Evolutionary conservation across 2,888 invertebrate genomes (phyloP).

Genomic region (Drosophila eohydei): DNA sequence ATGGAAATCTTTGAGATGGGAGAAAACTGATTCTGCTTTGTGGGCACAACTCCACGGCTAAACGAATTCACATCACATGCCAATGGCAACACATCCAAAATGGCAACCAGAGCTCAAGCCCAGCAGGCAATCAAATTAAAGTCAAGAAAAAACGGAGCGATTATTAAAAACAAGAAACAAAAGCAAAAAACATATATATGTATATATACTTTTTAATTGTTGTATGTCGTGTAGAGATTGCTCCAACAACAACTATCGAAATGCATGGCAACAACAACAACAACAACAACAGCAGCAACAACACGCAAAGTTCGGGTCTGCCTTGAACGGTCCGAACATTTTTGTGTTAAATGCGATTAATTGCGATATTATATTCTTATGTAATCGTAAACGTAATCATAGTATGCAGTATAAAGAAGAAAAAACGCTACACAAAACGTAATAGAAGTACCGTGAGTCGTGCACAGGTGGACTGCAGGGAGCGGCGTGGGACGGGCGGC

Average conservation of each 20-base stretch:
- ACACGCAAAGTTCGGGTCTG: constrained; percentile 64
- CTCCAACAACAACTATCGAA: constrained; percentile 40
- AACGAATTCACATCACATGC: constrained; percentile 57
- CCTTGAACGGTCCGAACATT: constrained; percentile 71
- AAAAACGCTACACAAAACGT: constrained; percentile 67
- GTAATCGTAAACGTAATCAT: constrained; percentile 80
- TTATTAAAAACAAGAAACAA: constrained; percentile 59
- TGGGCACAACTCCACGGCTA: background rate
- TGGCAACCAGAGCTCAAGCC: constrained; percentile 39
- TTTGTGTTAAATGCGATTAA: constrained; percentile 81
- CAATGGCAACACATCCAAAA: constrained; percentile 37
- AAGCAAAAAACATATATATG: background rate
- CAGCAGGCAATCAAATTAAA: constrained; percentile 71
- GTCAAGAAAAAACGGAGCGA: constrained; percentile 74
- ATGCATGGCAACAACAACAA: constrained; percentile 55
- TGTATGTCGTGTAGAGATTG: constrained; percentile 73
- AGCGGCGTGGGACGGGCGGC: constrained; percentile 1
- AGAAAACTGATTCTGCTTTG: background rate
- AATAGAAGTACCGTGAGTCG: constrained; percentile 51
- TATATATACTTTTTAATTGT: constrained; percentile 60
- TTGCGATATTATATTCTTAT: constrained; percentile 82
- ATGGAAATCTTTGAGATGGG: constrained; percentile 2
- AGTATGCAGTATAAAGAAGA: constrained; percentile 51
- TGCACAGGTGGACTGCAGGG: background rate
- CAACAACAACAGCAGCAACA: constrained; percentile 37